A percentile compares a stretch with the other conserved stretches of the same genome.
Evolutionary conservation across 1,140 invertebrate genomes (phyloP).

Genomic region (Branchinecta lindahli): DNA sequence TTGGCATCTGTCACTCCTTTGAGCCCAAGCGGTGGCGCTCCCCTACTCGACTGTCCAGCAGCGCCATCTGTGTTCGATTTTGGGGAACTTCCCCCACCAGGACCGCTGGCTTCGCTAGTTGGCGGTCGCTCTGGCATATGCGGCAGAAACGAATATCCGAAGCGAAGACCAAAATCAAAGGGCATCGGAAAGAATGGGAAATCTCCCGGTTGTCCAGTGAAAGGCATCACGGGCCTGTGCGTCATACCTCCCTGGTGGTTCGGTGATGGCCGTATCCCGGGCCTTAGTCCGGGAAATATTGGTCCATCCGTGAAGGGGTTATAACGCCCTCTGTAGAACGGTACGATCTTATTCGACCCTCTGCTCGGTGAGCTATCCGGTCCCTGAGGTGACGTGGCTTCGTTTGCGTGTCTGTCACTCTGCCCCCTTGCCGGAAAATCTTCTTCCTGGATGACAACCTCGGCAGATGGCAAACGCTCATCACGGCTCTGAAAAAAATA

Average conservation of each 20-base stretch:
- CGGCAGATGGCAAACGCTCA: slow-evolving; percentile 18
- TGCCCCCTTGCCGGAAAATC: slow-evolving; percentile 17
- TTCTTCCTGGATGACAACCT: slow-evolving; percentile 19
- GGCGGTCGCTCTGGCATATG: neutral
- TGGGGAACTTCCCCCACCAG: neutral
- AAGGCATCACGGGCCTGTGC: neutral
- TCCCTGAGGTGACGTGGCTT: slow-evolving; percentile 2
- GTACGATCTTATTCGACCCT: neutral
- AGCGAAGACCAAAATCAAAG: slow-evolving; percentile 3
- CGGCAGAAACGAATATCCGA: neutral
- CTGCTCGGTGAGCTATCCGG: neutral
- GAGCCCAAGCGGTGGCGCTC: neutral
- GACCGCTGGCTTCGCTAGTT: neutral
- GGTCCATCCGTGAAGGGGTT: neutral
- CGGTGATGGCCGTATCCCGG: neutral
- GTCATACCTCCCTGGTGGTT: neutral
- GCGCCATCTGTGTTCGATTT: neutral
- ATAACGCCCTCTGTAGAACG: neutral
- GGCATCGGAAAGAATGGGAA: neutral
- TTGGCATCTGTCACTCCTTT: neutral
- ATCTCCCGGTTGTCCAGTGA: neutral
- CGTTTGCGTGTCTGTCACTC: slow-evolving; percentile 10
- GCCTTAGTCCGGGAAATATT: neutral
- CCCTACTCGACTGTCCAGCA: neutral
- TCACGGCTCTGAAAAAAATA: slow-evolving; percentile 15